A percentile compares a stretch with the other conserved stretches of the same genome.
Conservation (phyloP, 1,140 invertebrate genomes). For the Sinella curviseta region DNA sequence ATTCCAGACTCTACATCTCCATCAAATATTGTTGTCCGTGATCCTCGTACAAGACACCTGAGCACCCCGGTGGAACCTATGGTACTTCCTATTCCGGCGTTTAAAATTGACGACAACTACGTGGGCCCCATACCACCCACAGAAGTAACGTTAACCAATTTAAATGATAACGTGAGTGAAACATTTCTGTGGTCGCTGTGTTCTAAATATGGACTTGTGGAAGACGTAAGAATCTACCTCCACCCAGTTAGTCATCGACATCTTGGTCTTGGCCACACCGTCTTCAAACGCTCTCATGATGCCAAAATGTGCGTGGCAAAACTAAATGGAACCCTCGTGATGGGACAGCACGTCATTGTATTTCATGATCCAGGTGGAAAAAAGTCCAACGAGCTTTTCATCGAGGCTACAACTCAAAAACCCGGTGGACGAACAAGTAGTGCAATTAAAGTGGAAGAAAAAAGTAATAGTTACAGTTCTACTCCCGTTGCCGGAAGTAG, state of each 20-base stretch:
- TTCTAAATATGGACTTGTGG: neutral
- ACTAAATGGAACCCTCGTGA: constrained; percentile 90
- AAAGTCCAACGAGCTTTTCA: constrained; percentile 70
- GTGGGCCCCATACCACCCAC: constrained; percentile 85
- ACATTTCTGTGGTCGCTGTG: constrained; percentile 67
- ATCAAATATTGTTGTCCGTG: constrained; percentile 70
- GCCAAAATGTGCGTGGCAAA: constrained; percentile 88
- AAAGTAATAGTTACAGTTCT: neutral
- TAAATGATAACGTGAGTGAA: constrained; percentile 97
- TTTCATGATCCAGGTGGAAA: constrained; percentile 85
- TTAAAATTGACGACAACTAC: constrained; percentile 87
- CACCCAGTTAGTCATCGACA: constrained; percentile 92
- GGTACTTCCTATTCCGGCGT: constrained; percentile 79
- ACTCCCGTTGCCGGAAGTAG: neutral
- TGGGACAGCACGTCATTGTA: constrained; percentile 92
- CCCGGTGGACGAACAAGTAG: neutral
- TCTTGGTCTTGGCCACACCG: constrained; percentile 84
- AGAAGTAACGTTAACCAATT: constrained; percentile 91
- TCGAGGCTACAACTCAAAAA: constrained; percentile 58
- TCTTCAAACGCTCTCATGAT: constrained; percentile 80
- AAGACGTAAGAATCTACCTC: constrained; percentile 59
- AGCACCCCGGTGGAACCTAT: constrained; percentile 71
- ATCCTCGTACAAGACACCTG: constrained; percentile 76
- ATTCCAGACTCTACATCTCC: constrained; percentile 78
- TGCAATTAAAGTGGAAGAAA: constrained; percentile 4